These are phyloP conservation scores for Deroplatys truncata DNA, from an alignment of 2,888 invertebrate genomes.

Conservation along the genomic window DNA sequence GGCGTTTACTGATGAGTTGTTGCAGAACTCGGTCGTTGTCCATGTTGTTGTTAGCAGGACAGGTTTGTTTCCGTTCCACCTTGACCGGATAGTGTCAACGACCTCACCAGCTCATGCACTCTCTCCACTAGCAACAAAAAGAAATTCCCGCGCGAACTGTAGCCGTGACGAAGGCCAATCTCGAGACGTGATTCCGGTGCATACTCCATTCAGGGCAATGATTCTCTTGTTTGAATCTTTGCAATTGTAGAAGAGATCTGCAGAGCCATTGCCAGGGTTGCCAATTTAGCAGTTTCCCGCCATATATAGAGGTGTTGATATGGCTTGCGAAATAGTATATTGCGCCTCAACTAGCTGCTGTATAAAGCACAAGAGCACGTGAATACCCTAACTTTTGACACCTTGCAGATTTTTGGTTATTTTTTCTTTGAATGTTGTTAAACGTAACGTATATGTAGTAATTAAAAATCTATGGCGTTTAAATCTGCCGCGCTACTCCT, in stretches of 20 bases:
- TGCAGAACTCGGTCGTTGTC: not conserved
- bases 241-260: not conserved
- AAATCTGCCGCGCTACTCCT: too few species aligned
- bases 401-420: too few species aligned
- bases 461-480: too few species aligned
- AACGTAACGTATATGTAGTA: too few species aligned
- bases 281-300: too few species aligned
- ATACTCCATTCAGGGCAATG: not conserved
- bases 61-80: not conserved
- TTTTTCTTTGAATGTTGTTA: too few species aligned
- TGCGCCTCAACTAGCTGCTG: too few species aligned
- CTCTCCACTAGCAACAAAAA: not conserved
- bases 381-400: too few species aligned
- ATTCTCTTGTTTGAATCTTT: not conserved
- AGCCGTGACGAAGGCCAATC: not conserved
- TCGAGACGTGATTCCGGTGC: not conserved
- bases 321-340: too few species aligned
- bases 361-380: too few species aligned
- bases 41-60: not conserved
- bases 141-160: not conserved
- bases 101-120: not conserved
- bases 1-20: not conserved
- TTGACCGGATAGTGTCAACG: not conserved
- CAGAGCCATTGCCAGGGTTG: too few species aligned
- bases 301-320: too few species aligned